Evolutionary conservation across 2,797 vertebrate species (phyloP).

Genomic region (Xenopus petersii): DNA sequence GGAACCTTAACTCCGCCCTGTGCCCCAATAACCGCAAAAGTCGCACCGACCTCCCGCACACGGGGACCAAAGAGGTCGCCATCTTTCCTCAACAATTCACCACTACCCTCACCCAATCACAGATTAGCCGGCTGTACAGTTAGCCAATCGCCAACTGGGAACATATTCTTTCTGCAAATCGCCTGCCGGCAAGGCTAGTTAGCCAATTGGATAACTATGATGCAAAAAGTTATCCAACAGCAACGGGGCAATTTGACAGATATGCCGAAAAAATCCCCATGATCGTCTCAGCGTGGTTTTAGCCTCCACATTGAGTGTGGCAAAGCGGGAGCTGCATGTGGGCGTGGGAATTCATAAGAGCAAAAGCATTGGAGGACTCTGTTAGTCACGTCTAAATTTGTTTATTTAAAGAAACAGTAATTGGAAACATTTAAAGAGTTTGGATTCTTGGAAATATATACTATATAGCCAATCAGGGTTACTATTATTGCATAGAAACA

Average conservation of each 20-base stretch:
- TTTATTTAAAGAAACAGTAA: too few relatives aligned
- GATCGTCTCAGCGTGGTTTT: background rate
- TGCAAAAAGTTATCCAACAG: background rate
- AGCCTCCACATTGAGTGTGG: background rate
- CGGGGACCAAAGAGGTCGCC: conserved; percentile 35
- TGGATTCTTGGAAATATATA: too few relatives aligned
- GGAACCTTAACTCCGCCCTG: background rate
- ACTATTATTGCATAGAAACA: too few relatives aligned
- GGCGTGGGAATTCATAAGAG: too few relatives aligned
- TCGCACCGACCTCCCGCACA: conserved; percentile 36
- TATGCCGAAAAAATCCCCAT: background rate
- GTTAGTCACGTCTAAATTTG: too few relatives aligned
- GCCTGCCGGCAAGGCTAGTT: background rate
- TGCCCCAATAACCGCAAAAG: background rate
- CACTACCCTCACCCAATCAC: conserved; percentile 8
- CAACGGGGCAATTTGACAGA: background rate
- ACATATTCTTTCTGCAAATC: background rate
- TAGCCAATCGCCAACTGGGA: background rate
- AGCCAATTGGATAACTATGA: conserved; percentile 7
- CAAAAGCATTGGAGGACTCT: too few relatives aligned
- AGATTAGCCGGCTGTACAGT: background rate
- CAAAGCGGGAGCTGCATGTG: background rate
- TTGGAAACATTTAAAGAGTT: too few relatives aligned
- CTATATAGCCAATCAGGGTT: too few relatives aligned
- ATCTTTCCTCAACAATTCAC: conserved; percentile 8